These are phyloP conservation scores for Eufriesea mexicana DNA, from an alignment of 1,140 invertebrate species.

Conservation along the genomic window DNA sequence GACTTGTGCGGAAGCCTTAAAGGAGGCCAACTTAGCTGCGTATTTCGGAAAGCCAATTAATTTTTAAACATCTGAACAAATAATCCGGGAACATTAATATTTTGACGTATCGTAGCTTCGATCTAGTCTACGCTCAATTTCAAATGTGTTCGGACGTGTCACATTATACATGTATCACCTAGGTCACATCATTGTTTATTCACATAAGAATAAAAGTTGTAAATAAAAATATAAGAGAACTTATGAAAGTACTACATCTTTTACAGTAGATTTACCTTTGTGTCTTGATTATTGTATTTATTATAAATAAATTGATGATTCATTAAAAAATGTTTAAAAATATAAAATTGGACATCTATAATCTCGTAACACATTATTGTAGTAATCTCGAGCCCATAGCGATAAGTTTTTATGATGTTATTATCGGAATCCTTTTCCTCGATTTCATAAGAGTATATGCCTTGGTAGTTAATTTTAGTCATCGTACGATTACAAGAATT, in stretches of 20 bases:
- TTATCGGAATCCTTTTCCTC: not conserved
- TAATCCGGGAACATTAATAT: constrained; percentile 38
- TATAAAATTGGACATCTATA: not conserved
- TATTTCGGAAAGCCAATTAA: constrained; percentile 99
- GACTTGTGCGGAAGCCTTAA: constrained; percentile 98
- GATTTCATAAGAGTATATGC: not conserved
- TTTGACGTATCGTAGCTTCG: constrained; percentile 70
- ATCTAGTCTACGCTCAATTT: constrained; percentile 74
- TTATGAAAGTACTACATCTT: constrained; percentile 54
- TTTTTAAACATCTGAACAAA: constrained; percentile 85
- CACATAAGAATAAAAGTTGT: constrained; percentile 56
- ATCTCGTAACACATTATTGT: not conserved
- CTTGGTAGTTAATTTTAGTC: not conserved
- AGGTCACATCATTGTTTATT: constrained; percentile 35
- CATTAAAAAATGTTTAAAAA: not conserved
- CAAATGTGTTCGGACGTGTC: constrained; percentile 28
- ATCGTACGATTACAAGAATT: not conserved
- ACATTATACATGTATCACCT: constrained; percentile 40
- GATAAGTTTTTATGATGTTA: constrained; percentile 7
- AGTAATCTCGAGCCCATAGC: not conserved
- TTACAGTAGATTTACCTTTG: constrained; percentile 72
- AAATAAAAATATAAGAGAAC: constrained; percentile 71
- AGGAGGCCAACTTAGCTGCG: constrained; percentile 98
- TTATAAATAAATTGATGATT: constrained; percentile 77
- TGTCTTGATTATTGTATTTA: constrained; percentile 77